These are phyloP conservation scores for Drosophila rufa DNA, from an alignment of 1,140 invertebrate species.

Conservation along the genomic window DNA sequence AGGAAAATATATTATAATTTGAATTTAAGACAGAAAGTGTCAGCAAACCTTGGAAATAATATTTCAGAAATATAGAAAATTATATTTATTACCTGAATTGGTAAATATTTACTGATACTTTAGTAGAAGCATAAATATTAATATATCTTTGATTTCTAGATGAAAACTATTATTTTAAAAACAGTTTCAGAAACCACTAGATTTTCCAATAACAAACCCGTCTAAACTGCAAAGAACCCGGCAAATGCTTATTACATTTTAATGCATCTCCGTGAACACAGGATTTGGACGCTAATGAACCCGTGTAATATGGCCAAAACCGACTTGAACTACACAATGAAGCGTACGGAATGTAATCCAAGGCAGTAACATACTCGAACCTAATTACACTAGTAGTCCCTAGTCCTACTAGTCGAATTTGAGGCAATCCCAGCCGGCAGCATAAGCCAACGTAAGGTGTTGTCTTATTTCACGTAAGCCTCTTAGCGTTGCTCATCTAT, in stretches of 20 bases:
- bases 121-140: too few species aligned
- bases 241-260: neutral
- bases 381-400: conserved; percentile 54
- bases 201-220: neutral
- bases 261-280: neutral
- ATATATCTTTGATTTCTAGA: too few species aligned
- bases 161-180: too few species aligned
- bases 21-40: too few species aligned
- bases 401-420: conserved; percentile 49
- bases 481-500: conserved; percentile 22
- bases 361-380: conserved; percentile 27
- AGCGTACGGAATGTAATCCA: conserved; percentile 29
- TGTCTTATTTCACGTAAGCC: conserved; percentile 67
- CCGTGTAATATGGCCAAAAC: conserved; percentile 7
- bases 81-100: too few species aligned
- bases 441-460: conserved; percentile 60
- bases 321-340: conserved; percentile 21
- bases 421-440: conserved; percentile 29
- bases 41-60: too few species aligned
- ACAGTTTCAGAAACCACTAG: too few species aligned
- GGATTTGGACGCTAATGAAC: conserved; percentile 19
- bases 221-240: too few species aligned
- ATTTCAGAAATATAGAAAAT: too few species aligned
- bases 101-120: too few species aligned
- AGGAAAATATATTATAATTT: too few species aligned